Percentiles rank a stretch among this genome's conserved stretches.
Evolutionary conservation across 2,797 vertebrate genomes (phyloP).

Genomic region (Salarias fasciatus): DNA sequence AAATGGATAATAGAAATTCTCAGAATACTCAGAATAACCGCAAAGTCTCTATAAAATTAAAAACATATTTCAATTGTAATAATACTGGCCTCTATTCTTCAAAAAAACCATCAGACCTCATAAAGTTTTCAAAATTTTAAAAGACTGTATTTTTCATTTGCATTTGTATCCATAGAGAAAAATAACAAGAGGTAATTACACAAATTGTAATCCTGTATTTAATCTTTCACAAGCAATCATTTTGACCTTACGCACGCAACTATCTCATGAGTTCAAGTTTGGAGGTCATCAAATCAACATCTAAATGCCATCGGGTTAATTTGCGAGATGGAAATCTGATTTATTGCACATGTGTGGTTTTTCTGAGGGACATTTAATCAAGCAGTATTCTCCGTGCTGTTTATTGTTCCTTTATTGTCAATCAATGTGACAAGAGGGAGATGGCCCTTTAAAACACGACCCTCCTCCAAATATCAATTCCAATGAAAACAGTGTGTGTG

Average conservation of each 20-base stretch:
- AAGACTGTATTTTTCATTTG: too few species aligned
- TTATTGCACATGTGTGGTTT: constrained; percentile 58
- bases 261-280: constrained; percentile 21
- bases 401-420: constrained; percentile 71
- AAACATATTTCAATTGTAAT: too few species aligned
- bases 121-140: too few species aligned
- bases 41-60: too few species aligned
- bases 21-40: too few species aligned
- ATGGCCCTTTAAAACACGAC: constrained; percentile 60
- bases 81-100: too few species aligned
- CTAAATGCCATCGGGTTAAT: constrained; percentile 50
- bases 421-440: constrained; percentile 66
- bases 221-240: neutral
- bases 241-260: constrained; percentile 11
- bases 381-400: constrained; percentile 32
- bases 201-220: too few species aligned
- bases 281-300: constrained; percentile 35
- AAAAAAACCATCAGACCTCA: too few species aligned
- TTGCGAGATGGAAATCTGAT: constrained; percentile 63
- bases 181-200: too few species aligned
- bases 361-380: constrained; percentile 63
- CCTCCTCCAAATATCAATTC: constrained; percentile 62
- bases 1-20: too few species aligned
- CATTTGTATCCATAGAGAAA: too few species aligned
- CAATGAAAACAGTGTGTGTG: constrained; percentile 31